Evolutionary conservation across 2,797 vertebrate species (phyloP), one percentile per base, ranked within the genome.

Genomic region (Ptychadena robeensis): DNA sequence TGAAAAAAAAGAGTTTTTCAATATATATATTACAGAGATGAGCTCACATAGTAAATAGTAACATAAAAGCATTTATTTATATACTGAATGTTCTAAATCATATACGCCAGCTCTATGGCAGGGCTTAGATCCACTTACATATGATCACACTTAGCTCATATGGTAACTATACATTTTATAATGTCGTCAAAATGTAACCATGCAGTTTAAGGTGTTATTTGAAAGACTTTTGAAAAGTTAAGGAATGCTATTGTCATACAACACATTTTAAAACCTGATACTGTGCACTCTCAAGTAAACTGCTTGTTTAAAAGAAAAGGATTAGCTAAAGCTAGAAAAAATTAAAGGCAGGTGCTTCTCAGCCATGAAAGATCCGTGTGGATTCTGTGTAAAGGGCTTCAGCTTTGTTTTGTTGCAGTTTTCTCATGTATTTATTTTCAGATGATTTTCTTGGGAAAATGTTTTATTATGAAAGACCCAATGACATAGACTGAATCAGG

Each of bases 321-420:
- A 61, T 74, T 74, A 35, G 8, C 34, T n/a, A 71, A 37, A 80
- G 59, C 57, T 48, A 3, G 4, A 53, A 81, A n/a, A 73, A 81
- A 73, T 81, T 12, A 73, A 66, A 81, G 70, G 12, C 79, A 81
- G 69, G 70, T 81, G 79, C 40, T 73, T 81, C 70, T 57, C 38
- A 31, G 48, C 34, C 68, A 64, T 18, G 28, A 80, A 71, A 37
- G 7, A 67, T 38, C 18, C 53, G 31, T 5, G 28, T n/a, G 53
- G 69, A 63, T 72, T 80, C 35, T 22, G 48, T 75, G 9, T 75
- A 61, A 74, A 14, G 27, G 15, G 3, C 63, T 75, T 25, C 27
- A 18, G 57, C 12, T 64, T 31, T 30, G n/a, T n/a, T n/a, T n/a
- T n/a, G n/a, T n/a, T n/a, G 11, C 7, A 35, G 40, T 64, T 61